phyloP scores from a whole-genome alignment of 2,113 vertebrate species.

The Gymnogyps californianus region DNA sequence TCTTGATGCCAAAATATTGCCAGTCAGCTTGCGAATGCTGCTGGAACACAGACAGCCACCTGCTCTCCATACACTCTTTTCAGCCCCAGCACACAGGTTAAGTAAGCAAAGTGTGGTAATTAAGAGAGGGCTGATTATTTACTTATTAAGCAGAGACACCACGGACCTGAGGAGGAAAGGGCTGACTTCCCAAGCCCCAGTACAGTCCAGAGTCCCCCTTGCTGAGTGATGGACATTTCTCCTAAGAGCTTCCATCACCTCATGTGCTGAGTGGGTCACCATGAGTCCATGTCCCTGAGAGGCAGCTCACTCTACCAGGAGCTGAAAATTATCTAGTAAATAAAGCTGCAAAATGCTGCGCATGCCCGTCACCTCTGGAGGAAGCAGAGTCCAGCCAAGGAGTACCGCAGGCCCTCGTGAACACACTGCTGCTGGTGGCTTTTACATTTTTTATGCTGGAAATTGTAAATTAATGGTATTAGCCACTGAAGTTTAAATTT shows the following conservation, averaged over 20 bases:
- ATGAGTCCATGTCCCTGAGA: accelerated
- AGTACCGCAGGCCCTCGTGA: not conserved
- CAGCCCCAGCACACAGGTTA: not conserved
- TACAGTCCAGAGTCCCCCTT: not conserved
- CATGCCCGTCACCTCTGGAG: not conserved
- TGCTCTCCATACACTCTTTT: not conserved
- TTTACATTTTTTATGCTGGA: not conserved
- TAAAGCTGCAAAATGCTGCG: not conserved
- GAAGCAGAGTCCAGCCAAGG: not conserved
- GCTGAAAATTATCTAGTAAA: not conserved
- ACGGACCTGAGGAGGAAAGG: not conserved
- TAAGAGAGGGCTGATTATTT: not conserved
- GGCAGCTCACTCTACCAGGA: not conserved
- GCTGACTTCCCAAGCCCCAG: not conserved
- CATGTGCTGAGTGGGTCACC: not conserved
- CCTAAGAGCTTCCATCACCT: not conserved
- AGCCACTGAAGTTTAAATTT: not conserved
- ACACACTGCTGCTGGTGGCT: not conserved
- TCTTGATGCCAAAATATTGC: not conserved
- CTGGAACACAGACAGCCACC: not conserved
- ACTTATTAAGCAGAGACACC: not conserved
- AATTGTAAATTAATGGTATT: not conserved
- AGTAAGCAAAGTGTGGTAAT: not conserved
- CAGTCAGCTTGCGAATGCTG: not conserved
- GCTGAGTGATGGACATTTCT: not conserved